Conservation (phyloP, 2,888 invertebrate genomes). For the Bellardia bayeri region DNA sequence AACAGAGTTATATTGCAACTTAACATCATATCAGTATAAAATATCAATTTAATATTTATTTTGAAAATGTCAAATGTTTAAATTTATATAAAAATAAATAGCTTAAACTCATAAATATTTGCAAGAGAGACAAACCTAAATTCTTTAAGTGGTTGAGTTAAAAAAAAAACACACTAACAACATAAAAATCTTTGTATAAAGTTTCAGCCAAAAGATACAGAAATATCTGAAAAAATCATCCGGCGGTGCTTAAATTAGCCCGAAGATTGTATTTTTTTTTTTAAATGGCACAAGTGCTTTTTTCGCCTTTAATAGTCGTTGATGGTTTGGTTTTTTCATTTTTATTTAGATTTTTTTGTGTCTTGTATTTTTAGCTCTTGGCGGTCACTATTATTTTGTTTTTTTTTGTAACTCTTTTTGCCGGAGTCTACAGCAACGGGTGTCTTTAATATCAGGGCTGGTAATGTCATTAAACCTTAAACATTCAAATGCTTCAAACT, state of each 20-base stretch:
- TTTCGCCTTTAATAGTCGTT: constrained; percentile 43
- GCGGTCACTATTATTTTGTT: constrained; percentile 50
- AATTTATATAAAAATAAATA: constrained; percentile 6
- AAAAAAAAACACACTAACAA: not conserved
- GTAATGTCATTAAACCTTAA: constrained; percentile 43
- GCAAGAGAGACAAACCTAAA: constrained; percentile 40
- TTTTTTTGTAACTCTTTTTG: not conserved
- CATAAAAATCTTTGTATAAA: not conserved
- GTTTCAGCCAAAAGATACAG: not conserved
- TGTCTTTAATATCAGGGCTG: constrained; percentile 1
- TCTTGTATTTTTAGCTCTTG: constrained; percentile 26
- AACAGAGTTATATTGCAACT: not conserved
- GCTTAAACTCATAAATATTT: constrained; percentile 31
- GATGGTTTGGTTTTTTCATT: not conserved
- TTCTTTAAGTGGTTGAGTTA: constrained; percentile 9
- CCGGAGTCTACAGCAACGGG: not conserved
- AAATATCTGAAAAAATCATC: not conserved
- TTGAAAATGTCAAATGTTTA: constrained; percentile 47
- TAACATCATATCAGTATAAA: constrained; percentile 19
- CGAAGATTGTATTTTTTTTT: constrained; percentile 38
- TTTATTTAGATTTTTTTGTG: not conserved
- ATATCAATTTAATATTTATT: constrained; percentile 37
- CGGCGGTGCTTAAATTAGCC: constrained; percentile 56
- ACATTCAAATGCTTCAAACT: constrained; percentile 14
- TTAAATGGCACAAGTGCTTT: constrained; percentile 67